These are phyloP conservation scores for Iguana delicatissima DNA, from an alignment of 2,797 vertebrate genomes.

Conservation along the genomic window DNA sequence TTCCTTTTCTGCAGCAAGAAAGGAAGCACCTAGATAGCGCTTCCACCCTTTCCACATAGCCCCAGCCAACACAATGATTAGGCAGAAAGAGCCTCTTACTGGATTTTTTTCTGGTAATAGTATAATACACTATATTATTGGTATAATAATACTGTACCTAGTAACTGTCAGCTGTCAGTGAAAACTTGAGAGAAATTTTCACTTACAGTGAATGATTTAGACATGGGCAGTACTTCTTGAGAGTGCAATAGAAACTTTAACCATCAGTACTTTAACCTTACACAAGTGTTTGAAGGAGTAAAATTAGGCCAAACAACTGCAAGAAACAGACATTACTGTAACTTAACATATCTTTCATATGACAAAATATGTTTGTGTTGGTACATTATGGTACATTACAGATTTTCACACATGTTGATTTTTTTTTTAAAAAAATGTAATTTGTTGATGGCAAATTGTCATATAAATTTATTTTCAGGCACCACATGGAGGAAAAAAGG, in stretches of 20 bases:
- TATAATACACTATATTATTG: too few relatives aligned
- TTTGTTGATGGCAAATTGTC: conserved; percentile 17
- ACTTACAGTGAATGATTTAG: conserved; percentile 13
- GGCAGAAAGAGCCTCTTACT: too few relatives aligned
- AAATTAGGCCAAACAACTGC: conserved; percentile 17
- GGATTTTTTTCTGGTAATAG: too few relatives aligned
- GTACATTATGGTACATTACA: conserved; percentile 32
- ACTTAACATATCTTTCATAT: neutral
- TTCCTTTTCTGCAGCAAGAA: too few relatives aligned
- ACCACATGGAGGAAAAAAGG: conserved; percentile 7
- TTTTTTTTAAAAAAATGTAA: conserved; percentile 36
- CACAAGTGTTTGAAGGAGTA: neutral
- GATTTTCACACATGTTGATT: conserved; percentile 27
- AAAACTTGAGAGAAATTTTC: conserved; percentile 2
- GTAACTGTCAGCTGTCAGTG: neutral
- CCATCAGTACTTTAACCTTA: conserved; percentile 17
- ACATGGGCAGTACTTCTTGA: conserved; percentile 4
- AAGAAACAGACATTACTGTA: conserved; percentile 7
- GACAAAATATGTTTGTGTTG: conserved; percentile 46
- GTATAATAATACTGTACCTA: neutral
- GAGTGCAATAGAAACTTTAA: conserved; percentile 8
- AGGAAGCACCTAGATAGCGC: too few relatives aligned
- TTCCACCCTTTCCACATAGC: too few relatives aligned
- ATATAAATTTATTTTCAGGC: neutral
- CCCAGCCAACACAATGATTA: too few relatives aligned